A percentile compares a stretch with the other conserved stretches of the same genome.
Evolutionary conservation across 2,113 vertebrate species (phyloP).

Genomic region (Camelus bactrianus): DNA sequence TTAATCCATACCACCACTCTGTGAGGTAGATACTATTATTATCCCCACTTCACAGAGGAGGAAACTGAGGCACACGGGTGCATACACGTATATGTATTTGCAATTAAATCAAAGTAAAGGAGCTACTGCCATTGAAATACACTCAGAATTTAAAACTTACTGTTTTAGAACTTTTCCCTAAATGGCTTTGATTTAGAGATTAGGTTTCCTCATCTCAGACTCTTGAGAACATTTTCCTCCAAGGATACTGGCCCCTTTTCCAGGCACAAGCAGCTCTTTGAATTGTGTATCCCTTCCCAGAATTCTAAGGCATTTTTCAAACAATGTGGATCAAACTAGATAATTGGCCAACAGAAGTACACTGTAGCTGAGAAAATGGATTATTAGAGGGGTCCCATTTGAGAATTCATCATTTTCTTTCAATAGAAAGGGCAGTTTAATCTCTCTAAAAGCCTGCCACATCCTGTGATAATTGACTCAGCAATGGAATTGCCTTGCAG

Average conservation of each 20-base stretch:
- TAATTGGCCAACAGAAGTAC: neutral
- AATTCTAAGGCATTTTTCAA: neutral
- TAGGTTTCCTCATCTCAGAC: slow-evolving; percentile 2
- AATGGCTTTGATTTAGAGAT: neutral
- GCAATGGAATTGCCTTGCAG: neutral
- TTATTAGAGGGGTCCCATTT: neutral
- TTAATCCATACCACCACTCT: neutral
- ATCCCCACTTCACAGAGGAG: neutral
- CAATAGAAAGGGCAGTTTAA: neutral
- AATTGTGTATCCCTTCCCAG: neutral
- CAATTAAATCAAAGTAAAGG: neutral
- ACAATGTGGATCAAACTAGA: neutral
- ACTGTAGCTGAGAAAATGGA: neutral
- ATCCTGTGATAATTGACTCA: slow-evolving; percentile 29
- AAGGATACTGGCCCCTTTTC: neutral
- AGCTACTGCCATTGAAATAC: neutral
- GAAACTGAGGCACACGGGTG: neutral
- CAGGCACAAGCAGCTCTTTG: neutral
- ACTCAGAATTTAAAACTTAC: slow-evolving; percentile 33
- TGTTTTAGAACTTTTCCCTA: slow-evolving; percentile 14
- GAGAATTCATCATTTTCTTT: slow-evolving; percentile 27
- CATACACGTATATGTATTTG: neutral
- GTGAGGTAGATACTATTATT: neutral
- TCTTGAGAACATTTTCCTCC: neutral
- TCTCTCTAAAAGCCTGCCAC: slow-evolving; percentile 45